A percentile compares a stretch with the other conserved stretches of the same genome.
phyloP scores from a whole-genome alignment of 2,113 vertebrate species.

The Axis porcinus region DNA sequence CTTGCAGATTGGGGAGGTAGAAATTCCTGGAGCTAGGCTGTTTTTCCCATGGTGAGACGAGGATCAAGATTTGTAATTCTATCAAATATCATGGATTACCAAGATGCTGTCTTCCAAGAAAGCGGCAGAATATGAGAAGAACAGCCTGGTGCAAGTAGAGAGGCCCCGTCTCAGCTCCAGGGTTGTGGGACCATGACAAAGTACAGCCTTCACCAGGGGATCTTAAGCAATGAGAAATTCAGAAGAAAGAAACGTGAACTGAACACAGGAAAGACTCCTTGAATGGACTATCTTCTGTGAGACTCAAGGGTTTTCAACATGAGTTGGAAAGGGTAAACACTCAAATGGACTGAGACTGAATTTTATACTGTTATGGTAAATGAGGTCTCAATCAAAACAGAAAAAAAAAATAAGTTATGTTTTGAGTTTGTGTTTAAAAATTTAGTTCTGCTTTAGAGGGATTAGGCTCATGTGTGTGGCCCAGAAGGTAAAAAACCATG shows the following conservation, averaged over 20 bases:
- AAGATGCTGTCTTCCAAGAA: background rate
- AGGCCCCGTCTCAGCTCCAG: background rate
- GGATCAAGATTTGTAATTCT: background rate
- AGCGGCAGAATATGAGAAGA: background rate
- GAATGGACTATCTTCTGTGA: background rate
- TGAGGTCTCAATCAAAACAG: background rate
- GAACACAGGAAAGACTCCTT: background rate
- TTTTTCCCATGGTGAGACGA: background rate
- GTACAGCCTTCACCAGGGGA: background rate
- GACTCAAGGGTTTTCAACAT: background rate
- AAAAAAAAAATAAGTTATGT: background rate
- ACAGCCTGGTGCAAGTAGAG: background rate
- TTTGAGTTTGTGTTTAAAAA: constrained; percentile 20
- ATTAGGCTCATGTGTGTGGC: constrained; percentile 32
- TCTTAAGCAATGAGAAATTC: background rate
- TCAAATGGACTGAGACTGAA: background rate
- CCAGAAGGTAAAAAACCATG: background rate
- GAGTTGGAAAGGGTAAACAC: background rate
- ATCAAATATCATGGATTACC: background rate
- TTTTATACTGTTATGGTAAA: background rate
- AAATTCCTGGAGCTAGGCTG: background rate
- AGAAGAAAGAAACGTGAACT: background rate
- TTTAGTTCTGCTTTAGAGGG: background rate
- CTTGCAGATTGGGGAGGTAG: background rate
- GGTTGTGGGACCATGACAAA: background rate